Conservation (phyloP, 2,888 invertebrate species). For the Creontiades dilutus region DNA sequence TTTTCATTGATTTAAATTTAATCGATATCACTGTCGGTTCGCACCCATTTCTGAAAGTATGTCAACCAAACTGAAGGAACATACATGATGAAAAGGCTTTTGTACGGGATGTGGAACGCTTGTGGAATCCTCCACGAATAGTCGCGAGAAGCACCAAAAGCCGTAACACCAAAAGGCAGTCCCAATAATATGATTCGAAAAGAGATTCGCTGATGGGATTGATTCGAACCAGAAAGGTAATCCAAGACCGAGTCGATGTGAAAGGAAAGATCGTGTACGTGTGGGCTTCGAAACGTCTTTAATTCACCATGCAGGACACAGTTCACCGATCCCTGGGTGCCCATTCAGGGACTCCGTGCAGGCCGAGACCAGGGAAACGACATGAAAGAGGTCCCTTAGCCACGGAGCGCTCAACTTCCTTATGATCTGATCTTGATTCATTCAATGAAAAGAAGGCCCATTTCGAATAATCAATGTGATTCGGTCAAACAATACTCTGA, state of each 20-base stretch:
- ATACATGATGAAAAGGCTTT: too few relatives aligned
- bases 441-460: neutral
- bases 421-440: neutral
- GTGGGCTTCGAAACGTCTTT: constrained; percentile 70
- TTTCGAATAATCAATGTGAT: neutral
- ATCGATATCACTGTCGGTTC: too few relatives aligned
- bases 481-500: too few relatives aligned
- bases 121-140: neutral
- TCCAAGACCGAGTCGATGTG: constrained; percentile 56
- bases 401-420: neutral
- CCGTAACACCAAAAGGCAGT: neutral
- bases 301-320: constrained; percentile 71
- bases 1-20: too few relatives aligned
- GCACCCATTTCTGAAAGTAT: too few relatives aligned
- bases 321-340: constrained; percentile 67
- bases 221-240: constrained; percentile 58
- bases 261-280: constrained; percentile 69
- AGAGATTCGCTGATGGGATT: constrained; percentile 54
- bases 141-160: neutral
- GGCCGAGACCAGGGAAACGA: neutral
- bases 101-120: too few relatives aligned
- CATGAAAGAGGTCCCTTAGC: neutral
- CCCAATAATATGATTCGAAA: constrained; percentile 51
- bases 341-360: constrained; percentile 51
- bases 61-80: too few relatives aligned